Evolutionary conservation across 92 coral and sea anemone species (phyloP).

Genomic region (Montipora capitata): DNA sequence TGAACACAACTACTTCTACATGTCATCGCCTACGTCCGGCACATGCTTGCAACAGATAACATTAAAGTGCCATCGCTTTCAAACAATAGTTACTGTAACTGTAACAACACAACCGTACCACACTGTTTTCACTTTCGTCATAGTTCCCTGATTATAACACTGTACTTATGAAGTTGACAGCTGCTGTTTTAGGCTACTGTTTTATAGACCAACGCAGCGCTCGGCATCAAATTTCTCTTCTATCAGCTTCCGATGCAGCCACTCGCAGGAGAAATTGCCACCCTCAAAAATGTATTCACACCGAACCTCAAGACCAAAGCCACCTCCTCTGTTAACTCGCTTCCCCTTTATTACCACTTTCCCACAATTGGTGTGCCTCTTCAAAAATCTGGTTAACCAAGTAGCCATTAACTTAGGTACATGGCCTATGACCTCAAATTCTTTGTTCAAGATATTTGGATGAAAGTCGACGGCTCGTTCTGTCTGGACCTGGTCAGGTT

Average conservation of each 20-base stretch:
- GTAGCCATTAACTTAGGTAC: conserved; percentile 58
- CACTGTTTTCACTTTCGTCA: no score
- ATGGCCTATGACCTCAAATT: conserved; percentile 58
- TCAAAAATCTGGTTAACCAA: conserved; percentile 55
- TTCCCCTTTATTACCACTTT: conserved; percentile 68
- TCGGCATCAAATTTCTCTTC: conserved; percentile 23
- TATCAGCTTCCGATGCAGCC: conserved; percentile 20
- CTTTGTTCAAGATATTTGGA: conserved; percentile 42
- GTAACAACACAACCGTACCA: no score
- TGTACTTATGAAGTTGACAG: no score
- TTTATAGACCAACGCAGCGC: conserved; percentile 25
- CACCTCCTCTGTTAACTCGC: conserved; percentile 66
- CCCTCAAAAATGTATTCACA: conserved; percentile 29
- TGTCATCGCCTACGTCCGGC: no score
- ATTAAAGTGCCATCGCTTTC: no score
- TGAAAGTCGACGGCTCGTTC: conserved; percentile 12
- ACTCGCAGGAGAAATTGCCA: conserved; percentile 23
- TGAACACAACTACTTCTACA: no score
- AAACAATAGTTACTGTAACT: no score
- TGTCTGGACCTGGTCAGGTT: conserved; percentile 18
- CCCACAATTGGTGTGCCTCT: conserved; percentile 55
- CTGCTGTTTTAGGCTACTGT: no score
- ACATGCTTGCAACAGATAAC: no score
- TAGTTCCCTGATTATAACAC: no score
- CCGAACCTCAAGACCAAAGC: conserved; percentile 61